Base-by-base conservation (phyloP, 2,797 vertebrate species). In the Chromobotia macracanthus region DNA sequence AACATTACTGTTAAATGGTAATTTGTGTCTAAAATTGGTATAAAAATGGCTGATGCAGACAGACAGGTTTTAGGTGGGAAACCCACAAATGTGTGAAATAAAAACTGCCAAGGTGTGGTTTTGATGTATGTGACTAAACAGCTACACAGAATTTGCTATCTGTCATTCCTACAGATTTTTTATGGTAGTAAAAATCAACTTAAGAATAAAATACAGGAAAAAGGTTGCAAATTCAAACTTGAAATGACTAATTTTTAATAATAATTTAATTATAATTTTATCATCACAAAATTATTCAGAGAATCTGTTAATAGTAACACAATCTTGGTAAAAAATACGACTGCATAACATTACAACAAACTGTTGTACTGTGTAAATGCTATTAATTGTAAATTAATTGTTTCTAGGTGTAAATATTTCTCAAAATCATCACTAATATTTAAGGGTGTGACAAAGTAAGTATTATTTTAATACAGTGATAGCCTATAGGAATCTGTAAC, bases 21-120 rank as follows among this genome's bases (percentile, higher is more conserved):
- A 6, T 75, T 72, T 71, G n/a, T 35, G 44, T 53, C 64, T 71
- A 51, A 46, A 21, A 56, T 66, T 55, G 41, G 1, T 25, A 38
- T 63, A 58, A 44, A 68, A 65, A 65, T 72, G 84, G 82, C 84
- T 86, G 84, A 86, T 74, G 71, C 84, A 86, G 84, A 86, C 84
- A 80, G 48, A n/a, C 65, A 71, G 66, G 11, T 23, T 70, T 80
- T n/a, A 53, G 5, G 46, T 38, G 16, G 48, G 35, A 15, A 25
- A 25, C 63, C 8, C 18, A 71, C n/a, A 64, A 35, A 53, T 23
- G 87, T 84, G 79, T 83, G 76, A 23, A 87, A 83, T 28, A 35
- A 75, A 80, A 70, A 80, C 10, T 75, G 74, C 81, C 75, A 71
- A 90, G 87, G 85, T 88, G 83, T 70, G 58, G 8, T 79, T 84